Conservation (phyloP, 2,888 invertebrate genomes). For the Lypha dubia region DNA sequence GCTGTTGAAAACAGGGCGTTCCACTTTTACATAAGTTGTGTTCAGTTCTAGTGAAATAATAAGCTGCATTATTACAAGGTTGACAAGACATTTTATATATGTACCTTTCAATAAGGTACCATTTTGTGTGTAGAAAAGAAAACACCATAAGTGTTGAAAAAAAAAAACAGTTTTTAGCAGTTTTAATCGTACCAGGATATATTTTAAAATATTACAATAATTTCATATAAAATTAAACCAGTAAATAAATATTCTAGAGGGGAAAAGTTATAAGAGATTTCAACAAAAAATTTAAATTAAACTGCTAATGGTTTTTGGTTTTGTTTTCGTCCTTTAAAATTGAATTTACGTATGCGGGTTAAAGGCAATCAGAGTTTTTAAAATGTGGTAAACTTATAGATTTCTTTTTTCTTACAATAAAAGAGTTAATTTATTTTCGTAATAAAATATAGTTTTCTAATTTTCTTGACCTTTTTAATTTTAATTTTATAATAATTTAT, state of each 20-base stretch:
- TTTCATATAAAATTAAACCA: slow-evolving; percentile 47
- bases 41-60: too few species aligned
- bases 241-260: slow-evolving; percentile 18
- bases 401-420: too few species aligned
- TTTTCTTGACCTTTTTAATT: too few species aligned
- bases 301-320: slow-evolving; percentile 4
- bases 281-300: neutral
- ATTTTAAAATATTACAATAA: slow-evolving; percentile 45
- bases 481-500: too few species aligned
- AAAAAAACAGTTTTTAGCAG: slow-evolving; percentile 31
- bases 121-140: too few species aligned
- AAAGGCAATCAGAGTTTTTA: neutral
- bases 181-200: slow-evolving; percentile 27
- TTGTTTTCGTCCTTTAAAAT: slow-evolving; percentile 1
- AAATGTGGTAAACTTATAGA: neutral
- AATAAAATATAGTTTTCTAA: too few species aligned
- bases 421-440: neutral
- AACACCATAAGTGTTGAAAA: too few species aligned
- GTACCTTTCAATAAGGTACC: too few species aligned
- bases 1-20: too few species aligned
- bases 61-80: too few species aligned
- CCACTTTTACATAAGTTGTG: too few species aligned
- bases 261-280: neutral
- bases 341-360: neutral
- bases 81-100: too few species aligned